Evolutionary conservation across 2,888 invertebrate genomes (phyloP).

Genomic region (Drosophila phalerata): DNA sequence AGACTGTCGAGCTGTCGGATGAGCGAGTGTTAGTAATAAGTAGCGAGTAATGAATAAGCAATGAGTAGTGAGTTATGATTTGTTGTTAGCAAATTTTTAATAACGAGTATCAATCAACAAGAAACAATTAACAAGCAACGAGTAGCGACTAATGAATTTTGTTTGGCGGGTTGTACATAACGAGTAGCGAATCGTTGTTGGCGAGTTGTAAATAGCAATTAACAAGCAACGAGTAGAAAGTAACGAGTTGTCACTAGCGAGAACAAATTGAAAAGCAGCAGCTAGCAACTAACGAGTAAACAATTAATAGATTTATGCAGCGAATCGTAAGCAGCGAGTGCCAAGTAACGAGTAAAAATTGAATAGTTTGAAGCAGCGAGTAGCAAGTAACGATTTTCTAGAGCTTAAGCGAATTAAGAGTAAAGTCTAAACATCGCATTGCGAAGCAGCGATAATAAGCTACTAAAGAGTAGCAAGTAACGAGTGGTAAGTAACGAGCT

Average conservation of each 20-base stretch:
- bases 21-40: not conserved
- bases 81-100: not conserved
- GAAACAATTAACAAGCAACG: not conserved
- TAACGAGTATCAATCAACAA: not conserved
- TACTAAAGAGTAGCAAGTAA: not conserved
- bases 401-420: too few relatives aligned
- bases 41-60: not conserved
- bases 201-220: not conserved
- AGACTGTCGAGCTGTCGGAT: not conserved
- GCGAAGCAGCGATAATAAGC: not conserved
- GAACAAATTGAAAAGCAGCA: not conserved
- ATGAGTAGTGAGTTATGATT: too few relatives aligned
- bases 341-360: not conserved
- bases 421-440: not conserved
- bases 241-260: not conserved
- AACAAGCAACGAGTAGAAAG: not conserved
- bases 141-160: not conserved
- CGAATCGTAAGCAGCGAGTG: not conserved
- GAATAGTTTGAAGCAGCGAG: not conserved
- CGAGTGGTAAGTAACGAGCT: constrained; percentile 5
- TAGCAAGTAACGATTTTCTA: not conserved
- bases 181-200: not conserved
- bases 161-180: not conserved
- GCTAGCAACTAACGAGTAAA: too few relatives aligned
- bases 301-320: too few relatives aligned